Evolutionary conservation across 2,888 invertebrate genomes (phyloP), one percentile per base, ranked within the genome.

Genomic region (Theodoxus fluviatilis): DNA sequence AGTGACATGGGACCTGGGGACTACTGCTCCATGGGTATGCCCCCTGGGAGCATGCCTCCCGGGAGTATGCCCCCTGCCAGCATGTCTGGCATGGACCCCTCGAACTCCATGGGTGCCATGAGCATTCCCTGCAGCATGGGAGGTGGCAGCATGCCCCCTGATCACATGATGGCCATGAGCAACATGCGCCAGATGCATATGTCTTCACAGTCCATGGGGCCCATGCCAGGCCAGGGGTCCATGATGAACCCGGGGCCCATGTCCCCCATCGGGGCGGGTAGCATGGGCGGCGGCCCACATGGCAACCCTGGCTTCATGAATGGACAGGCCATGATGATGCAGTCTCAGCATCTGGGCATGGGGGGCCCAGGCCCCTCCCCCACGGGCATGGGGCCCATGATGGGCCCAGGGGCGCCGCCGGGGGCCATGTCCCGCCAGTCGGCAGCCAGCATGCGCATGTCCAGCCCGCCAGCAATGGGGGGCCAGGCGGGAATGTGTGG

Each of bases 61-160:
- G n/a, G n/a, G n/a, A n/a, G n/a, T n/a, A n/a, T n/a, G n/a, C n/a
- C n/a, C n/a, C n/a, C n/a, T n/a, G n/a, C 43, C 67, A 67, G 28
- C 70, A 63, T 6, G 37, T 49, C 7, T 55, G 63, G 33, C 72
- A 59, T 2, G 63, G 52, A 4, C 72, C 68, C 47, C 69, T 68
- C n/a, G n/a, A n/a, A n/a, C n/a, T n/a, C 73, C 67, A 70, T 71
- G 63, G 69, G 73, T 70, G 75, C 77, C 18, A 79, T 79, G 79
- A 77, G 79, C 49, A 79, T 81, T 76, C 78, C 76, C 35, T 77
- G 78, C 33, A 74, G 70, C 38, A 75, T 75, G 73, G 49, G 52
- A 22, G 74, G 75, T 9, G 69, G 71, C 25, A 55, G 69, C 61
- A 73, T 73, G 72, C 72, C 72, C 9, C 73, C 74, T 9, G 49